Conservation (phyloP, 2,113 vertebrate genomes). For the Aythya baeri region DNA sequence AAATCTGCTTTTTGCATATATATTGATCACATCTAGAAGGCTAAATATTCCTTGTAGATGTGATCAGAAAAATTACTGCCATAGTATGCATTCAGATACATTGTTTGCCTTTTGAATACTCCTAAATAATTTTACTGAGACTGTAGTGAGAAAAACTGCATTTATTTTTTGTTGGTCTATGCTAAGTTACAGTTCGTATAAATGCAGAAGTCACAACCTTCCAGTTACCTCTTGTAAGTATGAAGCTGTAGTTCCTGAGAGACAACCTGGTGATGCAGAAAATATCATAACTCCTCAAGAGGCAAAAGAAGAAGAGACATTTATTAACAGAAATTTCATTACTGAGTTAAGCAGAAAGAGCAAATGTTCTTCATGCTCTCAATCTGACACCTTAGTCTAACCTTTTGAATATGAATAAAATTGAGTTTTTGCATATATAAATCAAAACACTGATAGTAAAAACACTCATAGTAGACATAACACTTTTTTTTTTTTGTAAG, state of each 20-base stretch:
- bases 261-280: conserved; percentile 1
- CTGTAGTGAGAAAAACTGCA: neutral
- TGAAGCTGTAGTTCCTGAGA: neutral
- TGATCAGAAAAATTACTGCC: neutral
- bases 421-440: neutral
- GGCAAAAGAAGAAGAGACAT: neutral
- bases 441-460: neutral
- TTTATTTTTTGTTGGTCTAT: neutral
- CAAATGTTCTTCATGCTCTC: neutral
- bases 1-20: neutral
- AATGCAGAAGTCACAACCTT: neutral
- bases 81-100: neutral
- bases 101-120: neutral
- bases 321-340: neutral
- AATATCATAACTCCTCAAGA: neutral
- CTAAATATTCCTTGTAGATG: neutral
- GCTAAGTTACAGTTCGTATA: neutral
- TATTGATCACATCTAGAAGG: neutral
- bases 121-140: neutral
- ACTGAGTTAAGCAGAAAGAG: neutral
- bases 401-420: neutral
- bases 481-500: neutral
- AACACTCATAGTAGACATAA: neutral
- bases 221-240: neutral
- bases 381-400: neutral